Conservation (phyloP, 1,140 invertebrate species). For the Macrobrachium rosenbergii region DNA sequence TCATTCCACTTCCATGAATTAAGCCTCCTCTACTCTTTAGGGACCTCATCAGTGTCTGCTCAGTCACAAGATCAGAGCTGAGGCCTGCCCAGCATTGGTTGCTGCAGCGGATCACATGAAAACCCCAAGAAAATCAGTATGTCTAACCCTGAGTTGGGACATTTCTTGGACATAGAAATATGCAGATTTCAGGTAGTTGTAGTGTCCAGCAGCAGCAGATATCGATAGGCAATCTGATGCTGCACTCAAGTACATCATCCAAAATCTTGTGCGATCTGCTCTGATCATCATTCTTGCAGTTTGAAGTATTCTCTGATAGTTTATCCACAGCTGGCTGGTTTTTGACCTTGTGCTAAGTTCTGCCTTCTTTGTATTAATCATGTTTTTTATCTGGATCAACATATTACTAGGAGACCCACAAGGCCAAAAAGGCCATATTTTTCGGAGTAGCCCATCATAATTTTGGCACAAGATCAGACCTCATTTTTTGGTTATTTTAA, state of each 20-base stretch:
- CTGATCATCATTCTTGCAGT: conserved; percentile 16
- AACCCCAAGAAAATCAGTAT: background rate
- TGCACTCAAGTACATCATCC: conserved; percentile 16
- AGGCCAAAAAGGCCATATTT: too few species aligned
- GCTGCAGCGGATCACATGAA: too few species aligned
- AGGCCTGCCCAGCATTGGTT: background rate
- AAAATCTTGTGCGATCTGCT: conserved; percentile 10
- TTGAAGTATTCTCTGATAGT: background rate
- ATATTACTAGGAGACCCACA: too few species aligned
- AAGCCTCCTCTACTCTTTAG: conserved; percentile 6
- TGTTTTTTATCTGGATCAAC: background rate
- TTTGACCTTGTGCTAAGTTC: background rate
- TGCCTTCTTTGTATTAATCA: background rate
- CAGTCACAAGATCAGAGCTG: conserved; percentile 6
- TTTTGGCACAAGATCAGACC: too few species aligned
- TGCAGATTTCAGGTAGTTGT: too few species aligned
- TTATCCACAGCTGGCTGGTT: too few species aligned
- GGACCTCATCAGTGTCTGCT: background rate
- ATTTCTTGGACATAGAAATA: too few species aligned
- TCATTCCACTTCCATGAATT: too few species aligned
- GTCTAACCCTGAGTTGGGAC: too few species aligned
- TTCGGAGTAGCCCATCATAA: too few species aligned
- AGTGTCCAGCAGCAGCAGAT: too few species aligned
- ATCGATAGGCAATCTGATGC: conserved; percentile 16
- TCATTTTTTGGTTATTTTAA: too few species aligned